Conservation (phyloP, 1,140 invertebrate species). For the Olivierus martensii region DNA sequence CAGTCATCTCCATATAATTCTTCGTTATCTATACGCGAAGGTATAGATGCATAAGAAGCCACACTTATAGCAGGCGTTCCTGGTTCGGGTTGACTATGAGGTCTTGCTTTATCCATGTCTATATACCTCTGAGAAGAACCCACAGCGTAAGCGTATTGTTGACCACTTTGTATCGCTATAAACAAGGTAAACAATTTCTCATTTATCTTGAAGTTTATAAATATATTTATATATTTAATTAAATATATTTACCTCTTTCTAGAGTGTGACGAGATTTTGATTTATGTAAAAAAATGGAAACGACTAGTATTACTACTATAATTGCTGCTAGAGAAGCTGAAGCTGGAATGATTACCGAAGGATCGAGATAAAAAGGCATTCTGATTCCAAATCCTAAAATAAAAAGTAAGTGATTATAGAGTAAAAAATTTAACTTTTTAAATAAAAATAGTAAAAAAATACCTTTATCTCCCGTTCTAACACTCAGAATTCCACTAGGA, state of each 20-base stretch:
- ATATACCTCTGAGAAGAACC: neutral
- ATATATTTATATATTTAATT: no score
- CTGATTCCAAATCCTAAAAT: neutral
- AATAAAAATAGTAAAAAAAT: no score
- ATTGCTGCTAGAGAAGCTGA: slow-evolving; percentile 9
- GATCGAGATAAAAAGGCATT: slow-evolving; percentile 7
- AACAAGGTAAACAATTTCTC: no score
- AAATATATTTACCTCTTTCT: slow-evolving; percentile 4
- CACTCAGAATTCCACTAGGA: slow-evolving; percentile 12
- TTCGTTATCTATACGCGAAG: slow-evolving; percentile 13
- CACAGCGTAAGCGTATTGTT: slow-evolving; percentile 6
- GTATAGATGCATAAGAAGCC: slow-evolving; percentile 15
- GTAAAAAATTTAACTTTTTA: no score
- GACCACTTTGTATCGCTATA: neutral
- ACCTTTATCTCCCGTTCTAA: slow-evolving; percentile 14
- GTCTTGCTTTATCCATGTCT: slow-evolving; percentile 5
- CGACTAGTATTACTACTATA: slow-evolving; percentile 8
- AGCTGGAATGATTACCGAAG: slow-evolving; percentile 2
- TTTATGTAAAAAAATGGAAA: slow-evolving; percentile 9
- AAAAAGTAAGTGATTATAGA: no score
- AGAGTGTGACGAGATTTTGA: slow-evolving; percentile 15
- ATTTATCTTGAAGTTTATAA: no score
- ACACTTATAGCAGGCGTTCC: slow-evolving; percentile 12
- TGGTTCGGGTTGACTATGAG: slow-evolving; percentile 9
- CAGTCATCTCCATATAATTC: slow-evolving; percentile 11